These are phyloP conservation scores for Porites divaricata DNA, from an alignment of 92 coral and sea anemone genomes.

Conservation along the genomic window DNA sequence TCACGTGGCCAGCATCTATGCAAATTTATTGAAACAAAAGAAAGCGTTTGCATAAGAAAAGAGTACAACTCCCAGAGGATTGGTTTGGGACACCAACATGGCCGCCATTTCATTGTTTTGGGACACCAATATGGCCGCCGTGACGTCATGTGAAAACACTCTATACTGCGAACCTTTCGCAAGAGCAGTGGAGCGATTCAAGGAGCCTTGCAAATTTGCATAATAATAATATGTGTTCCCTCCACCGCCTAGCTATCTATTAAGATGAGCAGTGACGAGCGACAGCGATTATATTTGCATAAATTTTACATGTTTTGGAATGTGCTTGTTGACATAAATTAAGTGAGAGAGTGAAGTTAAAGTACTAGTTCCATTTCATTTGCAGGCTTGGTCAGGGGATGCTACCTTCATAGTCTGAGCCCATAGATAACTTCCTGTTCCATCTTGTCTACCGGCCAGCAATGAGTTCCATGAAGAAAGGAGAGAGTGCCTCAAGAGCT, in stretches of 20 bases:
- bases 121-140: no score
- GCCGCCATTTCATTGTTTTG: no score
- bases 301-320: conserved; percentile 28
- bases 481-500: conserved; percentile 16
- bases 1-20: no score
- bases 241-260: not conserved
- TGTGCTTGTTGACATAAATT: conserved; percentile 36
- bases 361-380: not conserved
- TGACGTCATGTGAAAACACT: no score
- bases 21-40: no score
- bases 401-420: conserved; percentile 32
- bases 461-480: conserved; percentile 26
- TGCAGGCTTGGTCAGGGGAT: conserved; percentile 26
- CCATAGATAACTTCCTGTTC: conserved; percentile 16
- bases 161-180: not conserved
- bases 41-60: no score
- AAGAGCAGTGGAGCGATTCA: conserved; percentile 37
- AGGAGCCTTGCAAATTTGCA: conserved; percentile 19
- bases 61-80: no score
- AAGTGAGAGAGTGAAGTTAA: conserved; percentile 14
- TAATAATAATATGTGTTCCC: not conserved
- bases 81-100: no score
- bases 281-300: conserved; percentile 21
- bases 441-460: not conserved
- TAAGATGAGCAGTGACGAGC: not conserved